These are phyloP conservation scores for Carassius carassius DNA, from an alignment of 2,113 vertebrate genomes.

Conservation along the genomic window DNA sequence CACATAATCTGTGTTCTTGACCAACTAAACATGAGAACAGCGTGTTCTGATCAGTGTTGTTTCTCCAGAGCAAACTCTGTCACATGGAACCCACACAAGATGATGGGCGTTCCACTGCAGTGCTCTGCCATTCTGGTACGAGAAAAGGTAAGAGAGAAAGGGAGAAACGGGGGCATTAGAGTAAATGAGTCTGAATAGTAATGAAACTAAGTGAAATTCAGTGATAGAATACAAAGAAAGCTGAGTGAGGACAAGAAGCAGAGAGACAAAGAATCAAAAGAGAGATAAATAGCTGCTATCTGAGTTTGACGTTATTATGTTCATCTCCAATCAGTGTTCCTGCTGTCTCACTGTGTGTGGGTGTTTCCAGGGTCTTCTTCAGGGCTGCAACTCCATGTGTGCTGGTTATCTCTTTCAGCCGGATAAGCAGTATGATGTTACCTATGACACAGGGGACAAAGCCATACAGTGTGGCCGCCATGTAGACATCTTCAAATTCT, in stretches of 20 bases:
- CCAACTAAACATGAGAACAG: background rate
- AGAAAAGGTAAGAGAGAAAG: constrained; percentile 82
- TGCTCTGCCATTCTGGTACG: constrained; percentile 97
- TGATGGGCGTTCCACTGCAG: constrained; percentile 85
- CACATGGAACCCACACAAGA: constrained; percentile 84
- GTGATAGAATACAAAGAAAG: constrained; percentile 6
- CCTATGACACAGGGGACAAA: constrained; percentile 97
- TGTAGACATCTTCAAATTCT: constrained; percentile 99
- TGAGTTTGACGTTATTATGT: constrained; percentile 10
- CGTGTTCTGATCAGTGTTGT: constrained; percentile 55
- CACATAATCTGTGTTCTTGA: background rate
- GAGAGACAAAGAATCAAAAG: constrained; percentile 35
- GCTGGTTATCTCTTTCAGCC: constrained; percentile 98
- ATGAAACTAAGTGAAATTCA: constrained; percentile 20
- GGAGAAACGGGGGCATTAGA: background rate
- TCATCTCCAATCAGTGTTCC: background rate
- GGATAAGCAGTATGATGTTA: constrained; percentile 97
- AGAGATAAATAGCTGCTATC: background rate
- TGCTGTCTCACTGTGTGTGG: constrained; percentile 25
- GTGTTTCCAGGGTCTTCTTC: constrained; percentile 84
- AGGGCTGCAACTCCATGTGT: constrained; percentile 98
- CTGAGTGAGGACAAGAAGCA: background rate
- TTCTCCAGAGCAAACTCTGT: constrained; percentile 94
- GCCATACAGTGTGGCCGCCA: constrained; percentile 97
- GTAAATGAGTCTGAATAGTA: background rate